Percentiles rank a stretch among this genome's conserved stretches.
Evolutionary conservation across 2,797 vertebrate genomes (phyloP).

Genomic region (Poeciliopsis paucimaculata): DNA sequence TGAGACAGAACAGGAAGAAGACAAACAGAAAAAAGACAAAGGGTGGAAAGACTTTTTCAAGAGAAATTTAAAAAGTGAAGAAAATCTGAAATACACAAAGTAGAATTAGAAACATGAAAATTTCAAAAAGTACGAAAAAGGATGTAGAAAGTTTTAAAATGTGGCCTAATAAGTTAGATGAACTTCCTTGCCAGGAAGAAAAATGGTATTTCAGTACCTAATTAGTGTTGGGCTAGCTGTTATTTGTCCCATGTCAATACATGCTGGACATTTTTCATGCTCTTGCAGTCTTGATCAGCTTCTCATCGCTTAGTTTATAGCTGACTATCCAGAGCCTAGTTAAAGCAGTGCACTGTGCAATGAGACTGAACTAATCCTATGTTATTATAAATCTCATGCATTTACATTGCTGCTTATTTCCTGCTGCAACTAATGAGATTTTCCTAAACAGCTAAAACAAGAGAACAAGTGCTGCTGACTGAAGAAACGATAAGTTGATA

Average conservation of each 20-base stretch:
- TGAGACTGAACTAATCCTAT: slow-evolving; percentile 50
- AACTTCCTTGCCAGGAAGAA: slow-evolving; percentile 46
- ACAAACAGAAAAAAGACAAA: slow-evolving; percentile 18
- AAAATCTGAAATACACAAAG: slow-evolving; percentile 1
- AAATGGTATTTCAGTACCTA: slow-evolving; percentile 50
- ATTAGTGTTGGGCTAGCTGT: slow-evolving; percentile 63
- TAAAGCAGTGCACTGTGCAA: slow-evolving; percentile 36
- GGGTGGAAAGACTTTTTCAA: slow-evolving; percentile 11
- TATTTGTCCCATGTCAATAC: slow-evolving; percentile 61
- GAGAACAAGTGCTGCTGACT: background rate
- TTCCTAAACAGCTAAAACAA: slow-evolving; percentile 3
- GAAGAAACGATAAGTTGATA: slow-evolving; percentile 9
- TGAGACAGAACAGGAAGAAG: slow-evolving; percentile 13
- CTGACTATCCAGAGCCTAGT: slow-evolving; percentile 35
- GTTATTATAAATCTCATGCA: slow-evolving; percentile 59
- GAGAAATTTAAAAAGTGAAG: background rate
- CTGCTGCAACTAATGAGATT: slow-evolving; percentile 30
- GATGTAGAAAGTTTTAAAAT: slow-evolving; percentile 31
- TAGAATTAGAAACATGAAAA: slow-evolving; percentile 21
- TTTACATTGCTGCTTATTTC: slow-evolving; percentile 63
- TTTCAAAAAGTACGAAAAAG: background rate
- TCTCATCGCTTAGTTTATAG: slow-evolving; percentile 33
- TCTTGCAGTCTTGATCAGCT: slow-evolving; percentile 50
- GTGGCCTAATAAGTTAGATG: slow-evolving; percentile 31
- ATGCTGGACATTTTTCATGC: slow-evolving; percentile 62